Conservation (phyloP, 2,888 invertebrate genomes). For the Hypomecis atomaria region DNA sequence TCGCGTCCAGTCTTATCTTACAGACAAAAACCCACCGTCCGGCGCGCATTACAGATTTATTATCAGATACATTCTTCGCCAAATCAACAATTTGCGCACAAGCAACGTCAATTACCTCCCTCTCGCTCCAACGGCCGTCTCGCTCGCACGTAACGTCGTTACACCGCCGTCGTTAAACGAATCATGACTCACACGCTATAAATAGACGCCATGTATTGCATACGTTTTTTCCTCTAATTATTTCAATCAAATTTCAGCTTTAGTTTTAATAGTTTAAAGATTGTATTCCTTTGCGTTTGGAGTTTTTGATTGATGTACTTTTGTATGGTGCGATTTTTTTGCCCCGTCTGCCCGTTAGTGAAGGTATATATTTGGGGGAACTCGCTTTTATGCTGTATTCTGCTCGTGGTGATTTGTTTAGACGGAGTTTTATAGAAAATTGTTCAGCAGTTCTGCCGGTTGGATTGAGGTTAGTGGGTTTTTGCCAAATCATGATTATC, state of each 20-base stretch:
- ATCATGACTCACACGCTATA: slow-evolving; percentile 33
- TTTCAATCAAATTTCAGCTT: slow-evolving; percentile 21
- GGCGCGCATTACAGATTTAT: slow-evolving; percentile 12
- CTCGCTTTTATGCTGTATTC: slow-evolving; percentile 18
- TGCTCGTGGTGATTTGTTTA: slow-evolving; percentile 5
- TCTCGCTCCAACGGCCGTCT: slow-evolving; percentile 21
- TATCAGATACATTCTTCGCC: slow-evolving; percentile 14
- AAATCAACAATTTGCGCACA: slow-evolving; percentile 6
- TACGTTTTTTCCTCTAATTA: slow-evolving; percentile 18
- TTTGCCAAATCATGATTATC: too few species aligned
- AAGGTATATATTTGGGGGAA: slow-evolving; percentile 19
- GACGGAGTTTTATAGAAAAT: slow-evolving; percentile 4
- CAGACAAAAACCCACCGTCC: neutral
- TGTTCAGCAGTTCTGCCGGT: slow-evolving; percentile 12
- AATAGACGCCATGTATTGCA: slow-evolving; percentile 22
- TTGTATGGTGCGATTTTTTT: slow-evolving; percentile 13
- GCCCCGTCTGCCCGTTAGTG: slow-evolving; percentile 14
- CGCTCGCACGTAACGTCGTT: slow-evolving; percentile 20
- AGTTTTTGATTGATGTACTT: neutral
- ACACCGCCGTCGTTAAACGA: slow-evolving; percentile 30
- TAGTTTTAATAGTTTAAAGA: neutral
- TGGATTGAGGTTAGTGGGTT: slow-evolving; percentile 4
- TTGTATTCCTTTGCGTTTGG: slow-evolving; percentile 11
- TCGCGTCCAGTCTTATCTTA: neutral
- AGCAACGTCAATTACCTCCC: slow-evolving; percentile 5